Evolutionary conservation across 1,140 invertebrate genomes (phyloP), one percentile per base, ranked within the genome.

Genomic region (Asobara japonica): DNA sequence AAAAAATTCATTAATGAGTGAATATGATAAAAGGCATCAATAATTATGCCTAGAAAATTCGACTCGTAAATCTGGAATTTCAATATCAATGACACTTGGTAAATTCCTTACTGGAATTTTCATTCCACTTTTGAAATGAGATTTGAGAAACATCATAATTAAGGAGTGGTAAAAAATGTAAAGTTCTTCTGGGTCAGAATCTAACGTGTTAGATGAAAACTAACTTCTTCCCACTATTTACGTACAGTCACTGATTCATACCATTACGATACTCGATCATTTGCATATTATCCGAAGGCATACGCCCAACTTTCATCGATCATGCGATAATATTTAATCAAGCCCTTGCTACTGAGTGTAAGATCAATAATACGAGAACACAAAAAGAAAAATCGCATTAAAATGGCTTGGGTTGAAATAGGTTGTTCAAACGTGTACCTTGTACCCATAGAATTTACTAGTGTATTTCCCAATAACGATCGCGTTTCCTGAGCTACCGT

Each of bases 221-320:
- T 65, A 27, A 3, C 13, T 4, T 29, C 30, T 36, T 3, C 60
- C 30, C 67, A 67, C 72, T 38, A 51, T 74, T 74, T 76, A 72
- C 74, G 33, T 20, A 73, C 67, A 80, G 77, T 41, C 72, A 62
- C 3, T 80, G 79, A 82, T 82, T 82, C 81, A 82, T 38, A 66
- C 73, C 75, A 76, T 62, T 61, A 30, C 38, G 1, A 65, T 30
- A 72, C 69, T 65, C 45, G 77, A 80, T 82, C 77, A 82, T 83
- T 84, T 79, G 72, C 79, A 77, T 75, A 77, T 82, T 81, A 81
- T 71, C 61, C 67, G 68, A 74, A 82, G 82, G 82, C 80, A 83
- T 81, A 84, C 77, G 69, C 73, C 72, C 69, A 75, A 80, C 81
- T 79, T 77, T 56, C 51, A 18, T 56, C 51, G 77, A 41, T 36